phyloP scores from a whole-genome alignment of 2,797 vertebrate genomes.

The Erpetoichthys calabaricus region DNA sequence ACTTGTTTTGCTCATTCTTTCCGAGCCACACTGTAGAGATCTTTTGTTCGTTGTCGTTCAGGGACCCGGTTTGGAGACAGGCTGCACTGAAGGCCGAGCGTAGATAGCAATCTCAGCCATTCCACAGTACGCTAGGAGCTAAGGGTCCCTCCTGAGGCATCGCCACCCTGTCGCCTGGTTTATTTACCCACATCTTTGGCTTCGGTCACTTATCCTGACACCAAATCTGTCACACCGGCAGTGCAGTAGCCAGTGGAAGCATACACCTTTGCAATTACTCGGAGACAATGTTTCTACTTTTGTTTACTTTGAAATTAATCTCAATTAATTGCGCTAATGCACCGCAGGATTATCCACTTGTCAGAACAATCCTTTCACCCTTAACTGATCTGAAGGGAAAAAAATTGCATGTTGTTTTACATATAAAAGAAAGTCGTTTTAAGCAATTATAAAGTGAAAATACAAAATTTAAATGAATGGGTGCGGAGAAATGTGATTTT shows the following conservation, averaged over 20 bases:
- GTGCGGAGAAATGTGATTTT: too few species aligned
- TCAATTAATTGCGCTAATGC: slow-evolving; percentile 36
- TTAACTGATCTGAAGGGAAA: too few species aligned
- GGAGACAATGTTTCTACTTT: slow-evolving; percentile 36
- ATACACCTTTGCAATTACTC: slow-evolving; percentile 32
- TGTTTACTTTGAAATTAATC: slow-evolving; percentile 56
- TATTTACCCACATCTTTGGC: slow-evolving; percentile 57
- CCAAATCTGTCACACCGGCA: slow-evolving; percentile 57
- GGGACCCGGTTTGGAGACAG: slow-evolving; percentile 29
- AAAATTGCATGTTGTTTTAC: too few species aligned
- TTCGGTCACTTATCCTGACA: slow-evolving; percentile 55
- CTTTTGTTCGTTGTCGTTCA: slow-evolving; percentile 27
- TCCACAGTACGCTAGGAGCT: slow-evolving; percentile 18
- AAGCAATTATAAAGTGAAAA: too few species aligned
- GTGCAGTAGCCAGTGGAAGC: slow-evolving; percentile 45
- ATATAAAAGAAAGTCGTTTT: too few species aligned
- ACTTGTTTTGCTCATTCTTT: too few species aligned
- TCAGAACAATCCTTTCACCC: too few species aligned
- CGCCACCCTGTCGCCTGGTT: slow-evolving; percentile 59
- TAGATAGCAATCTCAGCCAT: slow-evolving; percentile 53
- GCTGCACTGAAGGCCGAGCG: slow-evolving; percentile 41
- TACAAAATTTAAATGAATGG: too few species aligned
- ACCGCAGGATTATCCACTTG: neutral
- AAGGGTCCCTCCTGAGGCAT: slow-evolving; percentile 47
- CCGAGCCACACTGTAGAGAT: slow-evolving; percentile 17